Evolutionary conservation across 2,797 vertebrate species (phyloP).

Genomic region (Xenentodon cancila): DNA sequence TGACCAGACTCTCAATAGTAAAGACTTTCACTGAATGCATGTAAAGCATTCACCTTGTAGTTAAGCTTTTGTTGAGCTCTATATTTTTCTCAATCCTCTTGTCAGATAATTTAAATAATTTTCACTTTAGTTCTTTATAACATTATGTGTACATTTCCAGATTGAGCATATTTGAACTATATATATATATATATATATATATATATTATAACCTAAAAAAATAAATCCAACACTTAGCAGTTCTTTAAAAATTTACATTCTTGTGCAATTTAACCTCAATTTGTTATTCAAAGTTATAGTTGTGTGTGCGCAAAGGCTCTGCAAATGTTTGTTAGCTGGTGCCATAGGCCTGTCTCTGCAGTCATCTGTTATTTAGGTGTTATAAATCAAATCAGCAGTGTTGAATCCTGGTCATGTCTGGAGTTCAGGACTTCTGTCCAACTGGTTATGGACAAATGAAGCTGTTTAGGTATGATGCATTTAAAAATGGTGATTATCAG

Average conservation of each 20-base stretch:
- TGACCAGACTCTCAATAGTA: not conserved
- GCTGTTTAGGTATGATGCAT: not conserved
- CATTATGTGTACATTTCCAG: too few species aligned
- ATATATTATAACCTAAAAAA: too few species aligned
- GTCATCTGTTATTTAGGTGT: not conserved
- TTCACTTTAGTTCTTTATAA: too few species aligned
- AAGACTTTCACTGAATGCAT: not conserved
- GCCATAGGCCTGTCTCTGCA: not conserved
- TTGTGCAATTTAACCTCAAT: too few species aligned
- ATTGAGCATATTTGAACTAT: too few species aligned
- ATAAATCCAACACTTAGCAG: too few species aligned
- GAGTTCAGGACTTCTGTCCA: conserved; percentile 1
- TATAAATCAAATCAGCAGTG: not conserved
- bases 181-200: too few species aligned
- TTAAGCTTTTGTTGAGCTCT: too few species aligned
- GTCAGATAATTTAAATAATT: too few species aligned
- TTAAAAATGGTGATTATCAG: not conserved
- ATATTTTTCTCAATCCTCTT: too few species aligned
- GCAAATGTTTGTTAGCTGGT: not conserved
- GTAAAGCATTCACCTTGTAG: too few species aligned
- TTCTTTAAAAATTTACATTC: too few species aligned
- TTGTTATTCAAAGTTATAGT: not conserved
- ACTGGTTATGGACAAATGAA: not conserved
- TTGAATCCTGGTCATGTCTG: not conserved
- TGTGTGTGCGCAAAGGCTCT: not conserved